phyloP scores from a whole-genome alignment of 2,113 vertebrate genomes.

The Potamarius usumacintae region DNA sequence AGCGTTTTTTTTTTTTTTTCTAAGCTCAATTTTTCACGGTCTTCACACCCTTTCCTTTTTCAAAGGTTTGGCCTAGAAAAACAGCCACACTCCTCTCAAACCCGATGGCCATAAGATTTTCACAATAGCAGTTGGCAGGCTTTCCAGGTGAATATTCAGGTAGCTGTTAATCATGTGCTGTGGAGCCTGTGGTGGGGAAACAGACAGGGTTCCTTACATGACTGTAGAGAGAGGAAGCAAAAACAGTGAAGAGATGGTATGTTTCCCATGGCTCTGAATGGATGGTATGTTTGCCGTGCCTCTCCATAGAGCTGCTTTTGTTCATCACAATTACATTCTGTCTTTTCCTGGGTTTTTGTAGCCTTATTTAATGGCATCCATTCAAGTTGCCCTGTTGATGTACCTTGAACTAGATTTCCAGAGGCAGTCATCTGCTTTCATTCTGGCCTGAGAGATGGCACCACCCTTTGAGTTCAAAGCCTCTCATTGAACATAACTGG shows the following conservation, averaged over 20 bases:
- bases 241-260: constrained; percentile 71
- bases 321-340: constrained; percentile 49
- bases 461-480: constrained; percentile 25
- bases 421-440: constrained; percentile 28
- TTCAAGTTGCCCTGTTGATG: constrained; percentile 54
- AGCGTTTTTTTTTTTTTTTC: background rate
- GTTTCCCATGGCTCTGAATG: constrained; percentile 56
- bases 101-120: constrained; percentile 9
- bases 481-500: constrained; percentile 8
- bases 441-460: constrained; percentile 22
- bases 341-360: constrained; percentile 46
- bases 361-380: constrained; percentile 44
- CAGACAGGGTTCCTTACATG: constrained; percentile 42
- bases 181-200: constrained; percentile 30
- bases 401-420: constrained; percentile 32
- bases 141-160: constrained; percentile 45
- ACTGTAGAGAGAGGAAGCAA: constrained; percentile 62
- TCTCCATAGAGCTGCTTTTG: constrained; percentile 61
- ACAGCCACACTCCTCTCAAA: background rate
- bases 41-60: background rate
- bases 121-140: constrained; percentile 34
- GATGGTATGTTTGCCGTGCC: constrained; percentile 34
- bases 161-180: constrained; percentile 35
- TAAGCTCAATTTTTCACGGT: background rate
- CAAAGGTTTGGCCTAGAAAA: constrained; percentile 6